A percentile compares a stretch with the other conserved stretches of the same genome.
phyloP scores from a whole-genome alignment of 2,113 vertebrate species.

The Microcebus lehilahytsara region DNA sequence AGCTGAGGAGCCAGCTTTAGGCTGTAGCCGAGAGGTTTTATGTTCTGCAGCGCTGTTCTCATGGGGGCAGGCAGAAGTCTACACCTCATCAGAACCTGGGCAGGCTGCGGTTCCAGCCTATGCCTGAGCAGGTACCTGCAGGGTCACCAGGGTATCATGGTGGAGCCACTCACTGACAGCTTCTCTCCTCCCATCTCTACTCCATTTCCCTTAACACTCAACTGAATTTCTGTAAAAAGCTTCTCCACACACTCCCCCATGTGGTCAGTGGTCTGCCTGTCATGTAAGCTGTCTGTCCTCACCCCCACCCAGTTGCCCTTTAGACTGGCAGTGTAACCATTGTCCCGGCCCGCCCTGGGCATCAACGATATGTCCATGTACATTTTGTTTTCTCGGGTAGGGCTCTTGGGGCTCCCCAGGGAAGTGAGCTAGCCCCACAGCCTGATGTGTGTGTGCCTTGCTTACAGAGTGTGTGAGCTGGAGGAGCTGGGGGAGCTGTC shows the following conservation, averaged over 20 bases:
- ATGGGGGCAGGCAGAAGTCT: neutral
- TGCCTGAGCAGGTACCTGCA: neutral
- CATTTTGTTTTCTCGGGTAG: neutral
- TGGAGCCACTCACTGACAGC: neutral
- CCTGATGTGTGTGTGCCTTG: neutral
- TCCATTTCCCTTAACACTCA: neutral
- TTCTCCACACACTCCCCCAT: neutral
- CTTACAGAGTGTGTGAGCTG: constrained; percentile 93
- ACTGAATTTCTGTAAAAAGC: neutral
- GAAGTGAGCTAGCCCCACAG: rapidly evolving
- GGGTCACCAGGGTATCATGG: rapidly evolving
- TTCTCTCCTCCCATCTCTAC: neutral
- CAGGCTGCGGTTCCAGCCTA: neutral
- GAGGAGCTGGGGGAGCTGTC: constrained; percentile 97
- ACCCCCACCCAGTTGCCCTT: too few species aligned
- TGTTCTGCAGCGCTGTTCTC: neutral
- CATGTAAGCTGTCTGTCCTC: rapidly evolving
- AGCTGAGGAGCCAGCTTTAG: neutral
- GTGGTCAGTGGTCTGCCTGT: neutral
- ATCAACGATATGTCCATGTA: rapidly evolving
- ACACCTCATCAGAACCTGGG: neutral
- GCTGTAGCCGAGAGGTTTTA: too few species aligned
- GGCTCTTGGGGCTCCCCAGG: neutral
- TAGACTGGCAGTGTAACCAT: neutral
- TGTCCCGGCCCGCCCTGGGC: neutral